phyloP scores from a whole-genome alignment of 2,113 vertebrate genomes.

The Camelus dromedarius region DNA sequence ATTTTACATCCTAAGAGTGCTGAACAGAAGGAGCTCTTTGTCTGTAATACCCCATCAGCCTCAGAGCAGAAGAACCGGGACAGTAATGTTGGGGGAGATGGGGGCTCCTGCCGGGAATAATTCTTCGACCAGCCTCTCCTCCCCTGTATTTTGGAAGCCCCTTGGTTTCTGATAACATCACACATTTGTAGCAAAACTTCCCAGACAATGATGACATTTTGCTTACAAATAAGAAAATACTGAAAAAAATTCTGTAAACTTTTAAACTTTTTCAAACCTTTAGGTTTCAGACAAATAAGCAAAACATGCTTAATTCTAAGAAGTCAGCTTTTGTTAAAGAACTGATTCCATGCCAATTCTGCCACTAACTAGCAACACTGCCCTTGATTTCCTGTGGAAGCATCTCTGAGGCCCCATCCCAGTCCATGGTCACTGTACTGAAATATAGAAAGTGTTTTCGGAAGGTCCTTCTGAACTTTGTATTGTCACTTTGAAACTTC shows the following conservation, averaged over 20 bases:
- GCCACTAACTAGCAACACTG: neutral
- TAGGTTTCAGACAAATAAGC: slow-evolving; percentile 5
- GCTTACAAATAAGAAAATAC: slow-evolving; percentile 35
- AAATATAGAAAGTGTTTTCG: neutral
- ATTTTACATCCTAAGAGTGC: neutral
- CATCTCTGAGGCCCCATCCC: neutral
- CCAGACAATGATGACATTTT: neutral
- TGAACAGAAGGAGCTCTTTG: neutral
- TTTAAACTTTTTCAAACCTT: slow-evolving; percentile 44
- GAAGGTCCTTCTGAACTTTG: slow-evolving; percentile 37
- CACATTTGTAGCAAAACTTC: neutral
- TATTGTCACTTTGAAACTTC: neutral
- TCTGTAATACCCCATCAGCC: neutral
- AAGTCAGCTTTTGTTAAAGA: neutral
- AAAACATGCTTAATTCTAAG: slow-evolving; percentile 13
- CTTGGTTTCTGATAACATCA: neutral
- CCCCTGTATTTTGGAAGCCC: neutral
- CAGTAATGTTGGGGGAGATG: neutral
- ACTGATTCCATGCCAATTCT: neutral
- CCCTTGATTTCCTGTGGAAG: neutral
- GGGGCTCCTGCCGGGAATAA: neutral
- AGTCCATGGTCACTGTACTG: neutral
- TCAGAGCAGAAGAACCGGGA: neutral
- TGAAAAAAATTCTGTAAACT: neutral
- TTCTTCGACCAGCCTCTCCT: neutral